Evolutionary conservation across 23 tunicate genomes (phyloP).

Genomic region (Trididemnum clinides): DNA sequence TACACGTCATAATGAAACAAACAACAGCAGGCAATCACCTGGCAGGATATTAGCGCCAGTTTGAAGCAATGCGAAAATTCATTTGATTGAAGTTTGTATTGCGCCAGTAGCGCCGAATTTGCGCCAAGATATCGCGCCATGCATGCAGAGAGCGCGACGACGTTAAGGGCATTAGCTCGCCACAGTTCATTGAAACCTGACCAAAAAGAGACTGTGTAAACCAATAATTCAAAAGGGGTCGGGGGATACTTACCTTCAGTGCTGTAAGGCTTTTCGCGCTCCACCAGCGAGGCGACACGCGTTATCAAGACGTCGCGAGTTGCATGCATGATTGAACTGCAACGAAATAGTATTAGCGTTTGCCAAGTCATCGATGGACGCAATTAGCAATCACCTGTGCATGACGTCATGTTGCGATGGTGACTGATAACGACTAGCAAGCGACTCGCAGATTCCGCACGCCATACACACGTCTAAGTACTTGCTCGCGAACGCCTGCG

Average conservation of each 20-base stretch:
- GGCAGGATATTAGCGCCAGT: constrained; percentile 6
- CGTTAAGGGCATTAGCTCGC: no score
- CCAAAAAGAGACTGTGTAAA: no score
- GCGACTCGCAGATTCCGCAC: constrained; percentile 20
- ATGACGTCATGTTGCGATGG: no score
- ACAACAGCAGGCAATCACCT: background rate
- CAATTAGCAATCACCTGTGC: no score
- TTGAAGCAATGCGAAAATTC: background rate
- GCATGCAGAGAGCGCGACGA: background rate
- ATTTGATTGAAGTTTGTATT: background rate
- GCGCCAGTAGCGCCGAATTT: background rate
- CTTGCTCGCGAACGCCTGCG: background rate
- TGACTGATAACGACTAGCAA: background rate
- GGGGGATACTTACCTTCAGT: no score
- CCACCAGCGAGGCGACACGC: no score
- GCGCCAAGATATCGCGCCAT: background rate
- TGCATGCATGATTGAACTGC: constrained; percentile 38
- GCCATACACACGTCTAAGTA: constrained; percentile 36
- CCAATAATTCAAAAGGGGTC: no score
- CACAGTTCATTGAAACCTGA: no score
- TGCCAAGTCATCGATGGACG: no score
- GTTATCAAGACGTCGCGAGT: constrained; percentile 1
- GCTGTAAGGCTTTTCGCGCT: no score
- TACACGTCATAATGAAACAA: background rate
- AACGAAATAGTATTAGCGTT: background rate